phyloP scores from a whole-genome alignment of 2,113 vertebrate species.

The Boleophthalmus pectinirostris region DNA sequence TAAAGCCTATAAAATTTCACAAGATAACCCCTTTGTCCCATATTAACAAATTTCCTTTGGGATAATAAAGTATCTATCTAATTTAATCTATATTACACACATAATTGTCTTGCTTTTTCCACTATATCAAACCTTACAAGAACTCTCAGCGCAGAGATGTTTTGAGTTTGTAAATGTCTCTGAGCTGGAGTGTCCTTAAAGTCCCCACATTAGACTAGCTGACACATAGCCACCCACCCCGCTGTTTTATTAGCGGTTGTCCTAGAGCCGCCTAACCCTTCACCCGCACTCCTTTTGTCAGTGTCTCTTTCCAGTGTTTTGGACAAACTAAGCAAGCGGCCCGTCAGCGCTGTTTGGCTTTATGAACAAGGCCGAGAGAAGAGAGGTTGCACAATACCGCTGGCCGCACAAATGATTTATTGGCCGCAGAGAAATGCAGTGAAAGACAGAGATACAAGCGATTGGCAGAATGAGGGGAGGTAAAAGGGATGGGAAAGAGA shows the following conservation, averaged over 20 bases:
- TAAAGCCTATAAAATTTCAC: no score
- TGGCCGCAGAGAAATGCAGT: conserved; percentile 58
- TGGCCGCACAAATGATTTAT: conserved; percentile 66
- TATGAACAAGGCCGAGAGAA: conserved; percentile 43
- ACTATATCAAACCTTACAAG: not conserved
- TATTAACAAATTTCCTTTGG: no score
- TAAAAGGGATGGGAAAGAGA: conserved; percentile 53
- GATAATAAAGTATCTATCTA: no score
- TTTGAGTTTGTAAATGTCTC: conserved; percentile 23
- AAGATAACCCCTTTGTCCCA: no score
- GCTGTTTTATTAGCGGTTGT: conserved; percentile 57
- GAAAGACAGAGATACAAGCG: conserved; percentile 69
- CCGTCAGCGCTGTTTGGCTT: conserved; percentile 59
- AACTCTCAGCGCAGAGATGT: not conserved
- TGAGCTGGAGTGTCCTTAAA: conserved; percentile 14
- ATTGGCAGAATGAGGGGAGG: conserved; percentile 42
- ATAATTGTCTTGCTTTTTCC: not conserved
- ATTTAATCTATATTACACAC: no score
- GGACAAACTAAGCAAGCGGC: conserved; percentile 66
- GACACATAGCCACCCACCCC: conserved; percentile 35
- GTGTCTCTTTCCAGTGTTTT: conserved; percentile 51
- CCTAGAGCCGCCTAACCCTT: conserved; percentile 50
- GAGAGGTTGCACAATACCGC: conserved; percentile 61
- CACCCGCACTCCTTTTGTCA: conserved; percentile 62
- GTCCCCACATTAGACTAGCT: conserved; percentile 11